These are phyloP conservation scores for Aselliscus stoliczkanus DNA, from an alignment of 2,797 vertebrate species.

Conservation along the genomic window DNA sequence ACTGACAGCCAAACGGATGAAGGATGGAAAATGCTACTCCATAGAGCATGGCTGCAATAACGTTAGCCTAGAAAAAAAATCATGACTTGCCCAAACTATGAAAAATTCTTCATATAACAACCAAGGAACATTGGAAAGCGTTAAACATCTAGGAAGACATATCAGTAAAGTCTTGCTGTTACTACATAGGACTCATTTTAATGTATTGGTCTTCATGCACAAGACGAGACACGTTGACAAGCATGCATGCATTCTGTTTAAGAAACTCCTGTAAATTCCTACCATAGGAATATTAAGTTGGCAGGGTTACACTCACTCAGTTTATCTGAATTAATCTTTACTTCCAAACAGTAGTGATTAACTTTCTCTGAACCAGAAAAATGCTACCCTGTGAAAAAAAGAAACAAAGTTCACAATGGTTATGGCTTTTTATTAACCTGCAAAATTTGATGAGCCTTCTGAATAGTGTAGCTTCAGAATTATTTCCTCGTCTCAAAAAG, in stretches of 20 bases:
- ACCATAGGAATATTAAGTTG: slow-evolving; percentile 67
- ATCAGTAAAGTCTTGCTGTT: not conserved
- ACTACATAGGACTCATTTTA: not conserved
- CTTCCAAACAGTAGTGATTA: slow-evolving; percentile 80
- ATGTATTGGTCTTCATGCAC: not conserved
- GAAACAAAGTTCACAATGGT: slow-evolving; percentile 74
- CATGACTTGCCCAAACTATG: not conserved
- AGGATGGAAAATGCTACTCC: not conserved
- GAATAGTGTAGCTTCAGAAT: slow-evolving; percentile 64
- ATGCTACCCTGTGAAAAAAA: slow-evolving; percentile 79
- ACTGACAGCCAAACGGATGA: not conserved
- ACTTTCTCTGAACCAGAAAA: slow-evolving; percentile 75
- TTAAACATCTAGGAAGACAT: not conserved
- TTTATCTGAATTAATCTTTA: slow-evolving; percentile 76
- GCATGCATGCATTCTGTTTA: not conserved
- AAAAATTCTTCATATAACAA: not conserved
- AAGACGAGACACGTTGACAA: not conserved
- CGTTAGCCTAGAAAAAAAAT: not conserved
- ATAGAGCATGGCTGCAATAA: not conserved
- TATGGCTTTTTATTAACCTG: slow-evolving; percentile 84
- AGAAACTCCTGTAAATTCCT: slow-evolving; percentile 15
- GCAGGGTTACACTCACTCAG: slow-evolving; percentile 65
- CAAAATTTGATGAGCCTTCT: slow-evolving; percentile 72
- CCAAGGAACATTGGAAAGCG: not conserved
- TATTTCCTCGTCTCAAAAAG: slow-evolving; percentile 66